Evolutionary conservation across 2,797 vertebrate species (phyloP).

Genomic region (Smutsia gigantea): DNA sequence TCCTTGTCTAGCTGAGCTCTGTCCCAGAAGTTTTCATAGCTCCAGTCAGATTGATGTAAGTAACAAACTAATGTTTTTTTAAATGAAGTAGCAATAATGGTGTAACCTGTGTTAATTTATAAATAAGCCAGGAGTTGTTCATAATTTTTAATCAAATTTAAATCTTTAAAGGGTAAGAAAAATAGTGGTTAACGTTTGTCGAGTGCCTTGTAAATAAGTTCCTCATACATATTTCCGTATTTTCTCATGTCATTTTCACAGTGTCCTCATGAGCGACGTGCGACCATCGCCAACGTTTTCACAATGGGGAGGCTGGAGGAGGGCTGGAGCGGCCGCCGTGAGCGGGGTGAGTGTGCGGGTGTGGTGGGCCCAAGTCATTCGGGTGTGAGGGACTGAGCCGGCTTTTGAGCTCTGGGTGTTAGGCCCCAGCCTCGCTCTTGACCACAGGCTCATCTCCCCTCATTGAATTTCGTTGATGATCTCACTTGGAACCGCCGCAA

Average conservation of each 20-base stretch:
- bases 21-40: not conserved
- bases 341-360: too few species aligned
- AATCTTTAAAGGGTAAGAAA: slow-evolving; percentile 6
- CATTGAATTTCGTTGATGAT: not conserved
- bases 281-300: not conserved
- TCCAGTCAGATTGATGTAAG: not conserved
- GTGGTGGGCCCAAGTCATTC: not conserved
- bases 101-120: not conserved
- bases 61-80: not conserved
- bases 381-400: not conserved
- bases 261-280: not conserved
- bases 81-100: not conserved
- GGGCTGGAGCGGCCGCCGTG: too few species aligned
- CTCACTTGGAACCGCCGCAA: not conserved
- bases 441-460: not conserved
- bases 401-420: not conserved
- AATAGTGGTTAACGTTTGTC: not conserved
- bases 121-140: not conserved
- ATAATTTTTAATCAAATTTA: not conserved
- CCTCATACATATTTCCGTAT: not conserved
- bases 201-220: not conserved
- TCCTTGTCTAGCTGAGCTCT: not conserved
- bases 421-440: not conserved
- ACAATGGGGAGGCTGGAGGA: not conserved
- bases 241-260: not conserved